Evolutionary conservation across 2,797 vertebrate species (phyloP), one percentile per base, ranked within the genome.

Genomic region (Sebastes matsubarae): DNA sequence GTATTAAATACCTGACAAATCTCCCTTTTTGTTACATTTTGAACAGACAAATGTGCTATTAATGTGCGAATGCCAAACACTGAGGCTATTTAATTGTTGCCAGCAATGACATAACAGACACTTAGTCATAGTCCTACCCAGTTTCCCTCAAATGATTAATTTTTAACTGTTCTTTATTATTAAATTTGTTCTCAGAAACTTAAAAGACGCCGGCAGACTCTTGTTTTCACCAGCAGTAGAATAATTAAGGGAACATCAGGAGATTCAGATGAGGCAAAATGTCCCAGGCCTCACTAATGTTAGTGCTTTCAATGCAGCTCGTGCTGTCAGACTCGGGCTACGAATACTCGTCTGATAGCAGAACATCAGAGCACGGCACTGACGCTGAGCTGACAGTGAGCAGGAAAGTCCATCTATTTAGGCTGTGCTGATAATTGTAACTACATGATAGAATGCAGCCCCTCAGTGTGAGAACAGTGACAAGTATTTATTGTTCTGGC

Each of bases 351-450:
- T 86, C 85, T 83, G 80, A 85, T 68, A 80, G 58, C 27, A 74
- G 54, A 79, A 75, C 58, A 77, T 77, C 70, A 77, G 61, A 81
- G 54, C 54, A 22, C 52, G 1, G 25, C 68, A 11, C 38, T 63
- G 78, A 82, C 73, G 34, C 59, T 75, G 66, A 81, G 72, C 72
- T 71, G 80, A 79, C 75, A 83, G 38, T 12, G 12, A 72, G 38
- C 64, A 64, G 59, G 22, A 54, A 25, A 75, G 70, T 67, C 72
- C 72, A 42, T 74, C 58, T 80, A 55, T 63, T 68, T 32, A 25
- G 6, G 59, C 75, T 59, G 68, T 8, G 42, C 58, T 61, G 20
- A 52, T 72, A 42, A 66, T 58, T 63, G 18, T 27, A 36, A 38
- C 42, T 60, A 25, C 11, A 30, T 46, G 36, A 66, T 25, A 60